Evolutionary conservation across 2,797 vertebrate genomes (phyloP), one percentile per base, ranked within the genome.

Genomic region (Paratrypauchen microcephalus): DNA sequence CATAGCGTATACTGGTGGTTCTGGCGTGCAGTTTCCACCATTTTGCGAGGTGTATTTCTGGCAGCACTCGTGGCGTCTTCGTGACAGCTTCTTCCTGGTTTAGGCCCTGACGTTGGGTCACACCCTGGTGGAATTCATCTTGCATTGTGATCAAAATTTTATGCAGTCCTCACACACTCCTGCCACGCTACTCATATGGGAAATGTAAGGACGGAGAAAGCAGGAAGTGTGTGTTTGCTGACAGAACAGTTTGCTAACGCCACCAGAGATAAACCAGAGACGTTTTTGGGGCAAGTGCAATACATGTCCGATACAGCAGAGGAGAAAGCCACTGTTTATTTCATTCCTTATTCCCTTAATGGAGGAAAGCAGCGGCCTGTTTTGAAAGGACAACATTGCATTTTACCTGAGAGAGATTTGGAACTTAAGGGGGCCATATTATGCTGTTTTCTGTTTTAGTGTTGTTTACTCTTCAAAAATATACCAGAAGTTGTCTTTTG

Each of bases 121-220:
- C 56, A 45, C 73, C 84, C 76, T 74, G 0, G 41, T 52, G 78
- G 83, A 72, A 61, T 76, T 78, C 30, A 5, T 5, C 66, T 67
- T 69, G 74, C 84, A 61, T 70, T 78, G 79, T 76, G 77, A 80
- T 86, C 79, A 76, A 78, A 73, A 74, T 80, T 79, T 80, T 86
- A 81, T 91, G 87, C 87, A 77, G 72, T 72, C 77, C 58, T 85
- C 73, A 77, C 68, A 82, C 72, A 87, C 82, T 80, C 64, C 80
- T 80, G 83, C 83, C 84, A 81, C 65, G 72, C 77, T 1, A 45
- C 78, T 69, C 80, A 71, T 78, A 62, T 79, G 81, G 79, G 85
- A 79, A 80, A 86, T 66, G 68, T 73, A 68, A 75, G 65, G 71
- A 71, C 32, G 70, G 41, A 48, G 55, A 72, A 62, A 50, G 64